Evolutionary conservation across 2,113 vertebrate genomes (phyloP).

Genomic region (Neomonachus schauinslandi): DNA sequence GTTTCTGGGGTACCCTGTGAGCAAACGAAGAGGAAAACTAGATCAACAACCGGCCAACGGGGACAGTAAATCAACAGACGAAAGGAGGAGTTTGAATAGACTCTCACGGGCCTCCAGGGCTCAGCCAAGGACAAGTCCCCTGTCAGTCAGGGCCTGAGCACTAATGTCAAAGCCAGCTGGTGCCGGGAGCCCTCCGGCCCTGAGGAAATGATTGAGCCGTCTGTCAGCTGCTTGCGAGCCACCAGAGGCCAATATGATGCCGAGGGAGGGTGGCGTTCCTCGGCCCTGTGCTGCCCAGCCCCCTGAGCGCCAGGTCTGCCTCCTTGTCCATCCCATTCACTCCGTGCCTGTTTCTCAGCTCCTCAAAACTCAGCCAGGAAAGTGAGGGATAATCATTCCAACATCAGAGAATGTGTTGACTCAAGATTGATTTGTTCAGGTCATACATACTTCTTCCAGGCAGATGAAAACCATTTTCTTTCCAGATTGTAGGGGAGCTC

Average conservation of each 20-base stretch:
- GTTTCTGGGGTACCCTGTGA: slow-evolving; percentile 91
- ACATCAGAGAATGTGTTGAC: neutral
- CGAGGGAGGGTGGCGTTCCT: slow-evolving; percentile 68
- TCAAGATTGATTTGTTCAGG: neutral
- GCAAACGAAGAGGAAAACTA: slow-evolving; percentile 91
- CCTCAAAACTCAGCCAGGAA: slow-evolving; percentile 47
- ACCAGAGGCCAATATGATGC: slow-evolving; percentile 91
- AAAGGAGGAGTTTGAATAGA: slow-evolving; percentile 90
- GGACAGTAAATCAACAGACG: slow-evolving; percentile 92
- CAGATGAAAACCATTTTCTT: slow-evolving; percentile 31
- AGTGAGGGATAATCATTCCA: slow-evolving; percentile 18
- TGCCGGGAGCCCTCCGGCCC: slow-evolving; percentile 84
- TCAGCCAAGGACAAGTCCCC: slow-evolving; percentile 86
- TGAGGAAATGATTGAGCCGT: slow-evolving; percentile 89
- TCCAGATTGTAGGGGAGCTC: neutral
- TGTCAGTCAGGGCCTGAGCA: slow-evolving; percentile 86
- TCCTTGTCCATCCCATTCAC: neutral
- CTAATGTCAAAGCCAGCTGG: slow-evolving; percentile 92
- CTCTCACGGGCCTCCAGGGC: slow-evolving; percentile 86
- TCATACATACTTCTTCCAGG: neutral
- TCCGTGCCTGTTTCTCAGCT: neutral
- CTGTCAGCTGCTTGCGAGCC: slow-evolving; percentile 90
- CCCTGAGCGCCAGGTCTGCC: neutral
- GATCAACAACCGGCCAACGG: slow-evolving; percentile 87
- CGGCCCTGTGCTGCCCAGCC: neutral